Base-by-base conservation (phyloP, 2,113 vertebrate genomes). In the Melanocharis versteri region DNA sequence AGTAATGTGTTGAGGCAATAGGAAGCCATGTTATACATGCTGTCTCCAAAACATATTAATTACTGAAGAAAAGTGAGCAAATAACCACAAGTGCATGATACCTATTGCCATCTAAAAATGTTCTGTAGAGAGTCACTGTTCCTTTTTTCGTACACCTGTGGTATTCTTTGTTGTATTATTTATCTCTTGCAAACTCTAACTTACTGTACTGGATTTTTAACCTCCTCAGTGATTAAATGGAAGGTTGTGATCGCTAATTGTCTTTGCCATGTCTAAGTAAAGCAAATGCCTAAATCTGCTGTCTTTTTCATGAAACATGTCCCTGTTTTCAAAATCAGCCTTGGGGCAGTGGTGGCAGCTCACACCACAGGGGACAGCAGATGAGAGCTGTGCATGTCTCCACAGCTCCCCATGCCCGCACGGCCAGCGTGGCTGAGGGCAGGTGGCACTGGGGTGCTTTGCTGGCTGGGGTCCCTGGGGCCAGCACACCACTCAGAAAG, bases 391-490 rank as follows among this genome's bases (percentile, higher is more conserved):
- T 50, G 37, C 2, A 0, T 20, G 40, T 77, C 62, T 53, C 24
- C 44, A 11, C 6, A 8, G 26, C 48, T 69, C 39, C 56, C 45
- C 40, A 12, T 33, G 31, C 14, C 42, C 1, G 0, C 0, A 0
- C 11, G 48, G 24, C 31, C 53, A 35, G 13, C 4, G 60, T 0
- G 19, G 28, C 42, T 73, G 13, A 70, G 65, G 45, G n/a, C 47
- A 53, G 22, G 31, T 31, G 66, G 19, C 75, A 48, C 20, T 39
- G 4, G 9, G 13, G 17, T n/a, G n/a, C 44, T 90, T 27, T 30
- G 33, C 30, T 61, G 62, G 22, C 58, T 1, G 0, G 6, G 18
- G 21, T 56, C 17, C 19, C 16, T 7, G 19, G 7, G 28, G 39
- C 7, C 40, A 73, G 64, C 31, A 53, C 13, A 16, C 5, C 13